Evolutionary conservation across 37 sponge, comb jelly and placozoan species (phyloP), one percentile per base, ranked within the genome.

Genomic region (Theonella swinhoei): DNA sequence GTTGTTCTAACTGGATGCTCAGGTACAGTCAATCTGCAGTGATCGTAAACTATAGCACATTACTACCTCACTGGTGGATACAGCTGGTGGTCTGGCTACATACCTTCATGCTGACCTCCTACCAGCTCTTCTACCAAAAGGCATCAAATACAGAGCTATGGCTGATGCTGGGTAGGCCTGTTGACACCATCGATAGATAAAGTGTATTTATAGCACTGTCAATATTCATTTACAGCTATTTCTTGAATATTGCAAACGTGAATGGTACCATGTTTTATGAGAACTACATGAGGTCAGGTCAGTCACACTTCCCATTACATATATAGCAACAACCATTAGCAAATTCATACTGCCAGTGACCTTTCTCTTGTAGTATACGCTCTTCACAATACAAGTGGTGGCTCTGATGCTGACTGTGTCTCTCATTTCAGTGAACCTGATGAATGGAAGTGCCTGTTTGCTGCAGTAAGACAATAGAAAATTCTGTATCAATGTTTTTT

Each of bases 1-100:
- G 82, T 95, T 0, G 85, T 95, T 37, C 72, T 95, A 14, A 95
- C 95, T 39, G 95, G 95, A 26, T 95, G 95, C 65, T 95, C 95
- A 37, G 94, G 94, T 93, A 42, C 58, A 66, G 20, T 1, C 4
- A 32, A 29, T 38, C 2, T 72, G 39, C n/a, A n/a, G n/a, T n/a
- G n/a, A 28, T 7, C n/a, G n/a, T n/a, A n/a, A n/a, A n/a, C n/a
- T n/a, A n/a, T n/a, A n/a, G n/a, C n/a, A n/a, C n/a, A n/a, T n/a
- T n/a, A n/a, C n/a, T n/a, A n/a, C n/a, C n/a, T n/a, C n/a, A n/a
- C n/a, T n/a, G n/a, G n/a, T 79, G 28, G 26, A 47, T 47, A 17
- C 14, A 93, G 95, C 95, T 85, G 95, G 95, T 29, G 95, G 95
- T 19, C 71, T 95, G 74, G 87, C 87, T n/a, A 83, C 88, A 0